These are phyloP conservation scores for Amphiura filiformis DNA, from an alignment of 35 echinoderm and acorn worm genomes.

Conservation along the genomic window DNA sequence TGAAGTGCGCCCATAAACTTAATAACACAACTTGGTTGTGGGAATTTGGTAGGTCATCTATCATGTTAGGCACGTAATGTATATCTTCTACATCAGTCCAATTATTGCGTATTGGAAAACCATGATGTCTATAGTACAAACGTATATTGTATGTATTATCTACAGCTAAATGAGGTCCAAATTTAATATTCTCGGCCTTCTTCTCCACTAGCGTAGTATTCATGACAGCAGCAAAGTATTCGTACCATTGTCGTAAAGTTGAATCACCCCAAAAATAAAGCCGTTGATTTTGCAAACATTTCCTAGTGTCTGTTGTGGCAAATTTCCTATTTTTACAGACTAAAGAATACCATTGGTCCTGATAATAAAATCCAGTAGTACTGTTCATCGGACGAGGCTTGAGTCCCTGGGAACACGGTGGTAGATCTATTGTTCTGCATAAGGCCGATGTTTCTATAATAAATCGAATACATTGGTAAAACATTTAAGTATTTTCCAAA, in stretches of 20 bases:
- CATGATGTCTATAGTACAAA: slow-evolving; percentile 44
- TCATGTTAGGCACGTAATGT: slow-evolving; percentile 22
- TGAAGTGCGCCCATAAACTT: slow-evolving; percentile 48
- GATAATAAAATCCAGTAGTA: slow-evolving; percentile 39
- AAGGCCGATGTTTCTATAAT: too few relatives aligned
- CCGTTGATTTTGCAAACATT: slow-evolving; percentile 35
- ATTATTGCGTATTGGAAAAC: slow-evolving; percentile 53
- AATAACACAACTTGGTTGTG: slow-evolving; percentile 18
- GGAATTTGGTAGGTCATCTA: slow-evolving; percentile 17
- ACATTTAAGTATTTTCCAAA: too few relatives aligned
- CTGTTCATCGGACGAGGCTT: background rate
- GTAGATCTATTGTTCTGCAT: background rate
- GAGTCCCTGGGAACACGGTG: background rate
- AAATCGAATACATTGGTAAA: too few relatives aligned
- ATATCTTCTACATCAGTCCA: slow-evolving; percentile 38
- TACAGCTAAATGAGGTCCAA: slow-evolving; percentile 27
- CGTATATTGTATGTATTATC: slow-evolving; percentile 20
- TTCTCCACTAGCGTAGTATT: background rate
- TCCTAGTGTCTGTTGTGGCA: background rate
- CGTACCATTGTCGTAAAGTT: slow-evolving; percentile 43
- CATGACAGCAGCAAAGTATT: slow-evolving; percentile 25
- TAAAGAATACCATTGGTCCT: slow-evolving; percentile 32
- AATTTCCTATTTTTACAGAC: slow-evolving; percentile 4
- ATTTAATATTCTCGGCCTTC: background rate
- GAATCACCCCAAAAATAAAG: slow-evolving; percentile 63